Percentiles rank a stretch among this genome's conserved stretches.
Conservation (phyloP, 2,888 invertebrate genomes). For the Drosophila formosana region DNA sequence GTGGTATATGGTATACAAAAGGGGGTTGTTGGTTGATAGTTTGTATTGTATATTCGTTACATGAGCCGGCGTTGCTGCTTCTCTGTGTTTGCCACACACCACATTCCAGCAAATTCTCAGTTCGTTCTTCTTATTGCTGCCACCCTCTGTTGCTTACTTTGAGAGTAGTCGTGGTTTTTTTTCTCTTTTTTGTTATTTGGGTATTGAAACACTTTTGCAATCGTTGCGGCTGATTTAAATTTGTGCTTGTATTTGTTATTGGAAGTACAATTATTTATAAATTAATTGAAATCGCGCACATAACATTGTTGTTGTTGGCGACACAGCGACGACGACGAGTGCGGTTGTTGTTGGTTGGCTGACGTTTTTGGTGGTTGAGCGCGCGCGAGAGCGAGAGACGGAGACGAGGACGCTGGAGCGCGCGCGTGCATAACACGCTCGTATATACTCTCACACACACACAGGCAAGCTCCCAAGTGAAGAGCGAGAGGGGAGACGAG, state of each 20-base stretch:
- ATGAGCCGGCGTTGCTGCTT: conserved; percentile 41
- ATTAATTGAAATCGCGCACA: conserved; percentile 71
- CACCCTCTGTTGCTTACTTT: conserved; percentile 47
- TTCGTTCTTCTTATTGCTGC: conserved; percentile 42
- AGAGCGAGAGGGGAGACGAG: conserved; percentile 14
- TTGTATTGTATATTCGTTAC: conserved; percentile 37
- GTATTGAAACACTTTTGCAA: conserved; percentile 43
- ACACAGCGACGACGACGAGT: conserved; percentile 42
- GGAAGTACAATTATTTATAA: conserved; percentile 58
- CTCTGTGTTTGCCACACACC: conserved; percentile 58
- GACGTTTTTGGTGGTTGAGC: conserved; percentile 68
- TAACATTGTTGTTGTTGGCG: conserved; percentile 38
- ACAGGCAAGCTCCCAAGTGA: conserved; percentile 35
- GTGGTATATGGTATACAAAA: conserved; percentile 11
- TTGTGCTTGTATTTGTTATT: conserved; percentile 42
- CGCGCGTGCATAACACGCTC: conserved; percentile 74
- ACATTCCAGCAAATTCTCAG: conserved; percentile 66
- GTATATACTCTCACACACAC: conserved; percentile 43
- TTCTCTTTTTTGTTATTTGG: conserved; percentile 26
- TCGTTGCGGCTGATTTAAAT: conserved; percentile 37
- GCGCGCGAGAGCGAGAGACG: conserved; percentile 38
- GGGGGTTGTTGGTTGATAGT: conserved; percentile 19
- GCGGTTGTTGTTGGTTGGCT: conserved; percentile 45
- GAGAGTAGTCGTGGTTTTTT: conserved; percentile 14
- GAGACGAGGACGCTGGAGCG: conserved; percentile 65